phyloP scores from a whole-genome alignment of 2,888 invertebrate genomes.

The Caenorhabditis sp. region DNA sequence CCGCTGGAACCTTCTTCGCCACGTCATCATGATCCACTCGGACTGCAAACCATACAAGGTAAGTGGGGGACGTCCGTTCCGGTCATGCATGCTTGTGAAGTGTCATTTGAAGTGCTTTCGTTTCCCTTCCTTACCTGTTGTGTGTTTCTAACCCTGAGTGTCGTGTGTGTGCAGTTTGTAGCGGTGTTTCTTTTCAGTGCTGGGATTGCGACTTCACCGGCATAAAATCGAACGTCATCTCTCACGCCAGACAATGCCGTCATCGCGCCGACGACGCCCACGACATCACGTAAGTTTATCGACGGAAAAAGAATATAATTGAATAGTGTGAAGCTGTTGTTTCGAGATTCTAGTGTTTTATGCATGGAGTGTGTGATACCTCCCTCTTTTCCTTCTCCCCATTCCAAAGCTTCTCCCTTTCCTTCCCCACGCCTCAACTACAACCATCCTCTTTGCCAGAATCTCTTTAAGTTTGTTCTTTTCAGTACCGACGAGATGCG shows the following conservation, averaged over 20 bases:
- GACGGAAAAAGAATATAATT: neutral
- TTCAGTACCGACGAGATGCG: conserved; percentile 68
- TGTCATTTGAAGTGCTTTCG: conserved; percentile 9
- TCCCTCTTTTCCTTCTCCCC: neutral
- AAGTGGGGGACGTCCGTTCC: neutral
- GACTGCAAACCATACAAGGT: conserved; percentile 67
- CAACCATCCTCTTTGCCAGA: no score
- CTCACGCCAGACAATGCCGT: conserved; percentile 64
- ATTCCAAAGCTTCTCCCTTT: neutral
- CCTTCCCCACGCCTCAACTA: neutral
- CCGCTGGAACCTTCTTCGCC: conserved; percentile 65
- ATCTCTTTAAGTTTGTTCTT: no score
- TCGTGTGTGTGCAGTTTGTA: conserved; percentile 41
- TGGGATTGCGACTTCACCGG: conserved; percentile 69
- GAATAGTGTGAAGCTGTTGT: conserved; percentile 19
- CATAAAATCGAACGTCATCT: conserved; percentile 66
- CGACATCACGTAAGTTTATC: conserved; percentile 63
- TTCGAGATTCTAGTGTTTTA: no score
- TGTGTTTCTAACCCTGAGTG: conserved; percentile 1
- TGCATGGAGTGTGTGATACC: conserved; percentile 18
- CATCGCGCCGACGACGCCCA: conserved; percentile 64
- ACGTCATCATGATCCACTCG: conserved; percentile 68
- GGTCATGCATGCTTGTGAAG: conserved; percentile 17
- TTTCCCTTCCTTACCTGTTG: conserved; percentile 5
- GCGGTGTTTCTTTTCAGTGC: conserved; percentile 56